phyloP scores from a whole-genome alignment of 2,888 invertebrate species.

The Griposia aprilina region DNA sequence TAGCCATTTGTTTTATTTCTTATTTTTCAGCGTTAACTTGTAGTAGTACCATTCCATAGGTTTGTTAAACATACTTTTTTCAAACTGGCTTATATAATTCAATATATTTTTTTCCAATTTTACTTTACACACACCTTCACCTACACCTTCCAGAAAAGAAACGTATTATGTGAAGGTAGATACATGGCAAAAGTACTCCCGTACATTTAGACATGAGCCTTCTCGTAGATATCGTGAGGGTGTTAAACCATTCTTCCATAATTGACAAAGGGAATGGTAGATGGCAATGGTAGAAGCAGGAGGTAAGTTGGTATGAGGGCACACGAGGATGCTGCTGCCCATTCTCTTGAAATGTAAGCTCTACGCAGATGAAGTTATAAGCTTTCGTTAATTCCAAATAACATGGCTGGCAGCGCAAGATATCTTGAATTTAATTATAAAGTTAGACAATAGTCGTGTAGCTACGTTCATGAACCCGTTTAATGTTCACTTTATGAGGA shows the following conservation, averaged over 20 bases:
- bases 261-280: not conserved
- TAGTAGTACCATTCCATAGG: not conserved
- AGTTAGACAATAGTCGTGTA: conserved; percentile 56
- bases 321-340: not conserved
- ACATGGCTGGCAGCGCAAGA: conserved; percentile 45
- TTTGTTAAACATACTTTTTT: not conserved
- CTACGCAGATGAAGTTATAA: conserved; percentile 37
- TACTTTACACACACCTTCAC: not conserved
- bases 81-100: too few species aligned
- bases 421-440: conserved; percentile 64
- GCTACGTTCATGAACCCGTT: conserved; percentile 58
- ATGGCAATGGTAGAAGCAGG: not conserved
- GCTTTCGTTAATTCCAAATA: conserved; percentile 44
- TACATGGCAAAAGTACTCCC: not conserved
- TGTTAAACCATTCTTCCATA: not conserved
- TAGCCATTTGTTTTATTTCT: conserved; percentile 34
- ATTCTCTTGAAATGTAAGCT: conserved; percentile 22
- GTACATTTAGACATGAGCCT: not conserved
- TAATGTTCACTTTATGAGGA: conserved; percentile 63
- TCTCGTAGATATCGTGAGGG: not conserved
- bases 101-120: not conserved
- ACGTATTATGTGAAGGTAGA: not conserved
- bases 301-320: not conserved
- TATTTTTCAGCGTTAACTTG: not conserved
- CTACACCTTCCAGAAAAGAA: not conserved